These are phyloP conservation scores for Antennarius maculatus DNA, from an alignment of 2,797 vertebrate genomes.

Conservation along the genomic window DNA sequence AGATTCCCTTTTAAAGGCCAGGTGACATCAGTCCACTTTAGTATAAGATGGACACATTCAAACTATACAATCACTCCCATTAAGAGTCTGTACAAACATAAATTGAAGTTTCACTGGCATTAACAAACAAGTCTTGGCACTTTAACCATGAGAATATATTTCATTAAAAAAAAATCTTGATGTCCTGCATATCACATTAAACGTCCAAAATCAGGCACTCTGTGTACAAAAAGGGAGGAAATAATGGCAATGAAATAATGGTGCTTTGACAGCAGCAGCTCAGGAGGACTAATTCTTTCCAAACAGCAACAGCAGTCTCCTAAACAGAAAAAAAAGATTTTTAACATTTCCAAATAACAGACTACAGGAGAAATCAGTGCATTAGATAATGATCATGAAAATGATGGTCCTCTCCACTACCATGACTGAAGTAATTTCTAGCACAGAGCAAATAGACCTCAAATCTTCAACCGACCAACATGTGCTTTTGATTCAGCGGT, in stretches of 20 bases:
- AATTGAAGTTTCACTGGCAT: constrained; percentile 41
- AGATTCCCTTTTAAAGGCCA: constrained; percentile 22
- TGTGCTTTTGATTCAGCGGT: neutral
- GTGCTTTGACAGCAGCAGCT: constrained; percentile 29
- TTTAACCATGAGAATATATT: constrained; percentile 40
- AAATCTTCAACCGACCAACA: neutral
- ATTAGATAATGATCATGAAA: neutral
- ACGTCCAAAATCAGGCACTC: constrained; percentile 59
- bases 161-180: constrained; percentile 43
- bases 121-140: constrained; percentile 45
- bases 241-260: constrained; percentile 4
- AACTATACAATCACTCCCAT: constrained; percentile 34
- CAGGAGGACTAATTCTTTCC: constrained; percentile 27
- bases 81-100: constrained; percentile 32
- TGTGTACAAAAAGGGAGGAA: constrained; percentile 37
- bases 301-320: constrained; percentile 22
- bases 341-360: neutral
- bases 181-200: constrained; percentile 21
- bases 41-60: constrained; percentile 34
- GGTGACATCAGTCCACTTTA: constrained; percentile 40
- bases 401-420: neutral
- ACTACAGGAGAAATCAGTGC: neutral
- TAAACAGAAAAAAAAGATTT: constrained; percentile 33
- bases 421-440: constrained; percentile 5
- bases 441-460: neutral